phyloP scores from a whole-genome alignment of 2,888 invertebrate species.

The Galerucella pusilla region DNA sequence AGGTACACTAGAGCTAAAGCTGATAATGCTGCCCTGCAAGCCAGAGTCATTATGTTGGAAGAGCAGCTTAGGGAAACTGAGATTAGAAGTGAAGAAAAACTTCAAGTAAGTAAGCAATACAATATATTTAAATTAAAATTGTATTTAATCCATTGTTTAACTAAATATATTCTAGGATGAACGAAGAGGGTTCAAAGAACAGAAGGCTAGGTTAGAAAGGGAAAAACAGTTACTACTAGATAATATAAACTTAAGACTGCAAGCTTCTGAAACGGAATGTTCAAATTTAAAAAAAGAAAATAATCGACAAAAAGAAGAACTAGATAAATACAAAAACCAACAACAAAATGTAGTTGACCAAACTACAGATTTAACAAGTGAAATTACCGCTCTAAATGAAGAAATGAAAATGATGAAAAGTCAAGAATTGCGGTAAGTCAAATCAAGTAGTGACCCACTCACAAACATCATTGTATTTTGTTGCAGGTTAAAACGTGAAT shows the following conservation, averaged over 20 bases:
- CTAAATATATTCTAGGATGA: conserved; percentile 74
- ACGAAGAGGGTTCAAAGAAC: conserved; percentile 86
- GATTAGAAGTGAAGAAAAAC: conserved; percentile 66
- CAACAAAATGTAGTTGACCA: conserved; percentile 68
- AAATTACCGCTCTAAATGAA: conserved; percentile 67
- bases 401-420: conserved; percentile 58
- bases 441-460: not conserved
- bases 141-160: not conserved
- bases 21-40: conserved; percentile 91
- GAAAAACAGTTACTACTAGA: conserved; percentile 84
- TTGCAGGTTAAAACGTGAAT: conserved; percentile 67
- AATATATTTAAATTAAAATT: not conserved
- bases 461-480: conserved; percentile 10
- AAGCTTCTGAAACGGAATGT: conserved; percentile 76
- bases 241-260: conserved; percentile 78
- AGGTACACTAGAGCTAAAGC: conserved; percentile 90
- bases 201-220: conserved; percentile 83
- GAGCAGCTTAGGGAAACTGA: conserved; percentile 84
- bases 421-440: conserved; percentile 60
- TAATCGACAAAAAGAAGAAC: conserved; percentile 71
- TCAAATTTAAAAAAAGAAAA: conserved; percentile 74
- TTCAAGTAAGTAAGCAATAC: conserved; percentile 63
- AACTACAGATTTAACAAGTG: conserved; percentile 69
- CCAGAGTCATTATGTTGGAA: conserved; percentile 91
- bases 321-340: conserved; percentile 73